Evolutionary conservation across 2,888 invertebrate genomes (phyloP).

Genomic region (Rotaria macrura): DNA sequence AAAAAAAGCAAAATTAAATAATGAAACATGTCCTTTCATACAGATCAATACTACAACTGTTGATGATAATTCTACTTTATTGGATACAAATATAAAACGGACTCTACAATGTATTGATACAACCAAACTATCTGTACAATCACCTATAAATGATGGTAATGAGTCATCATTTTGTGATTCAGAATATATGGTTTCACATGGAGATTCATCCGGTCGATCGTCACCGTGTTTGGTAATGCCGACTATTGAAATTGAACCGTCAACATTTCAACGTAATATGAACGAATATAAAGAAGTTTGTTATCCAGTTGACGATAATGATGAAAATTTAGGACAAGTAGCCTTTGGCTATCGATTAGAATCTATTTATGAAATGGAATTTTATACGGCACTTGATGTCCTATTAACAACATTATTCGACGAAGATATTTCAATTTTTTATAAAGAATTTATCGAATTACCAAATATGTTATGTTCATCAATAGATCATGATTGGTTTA

Average conservation of each 20-base stretch:
- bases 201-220: not conserved
- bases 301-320: not conserved
- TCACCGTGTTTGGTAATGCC: not conserved
- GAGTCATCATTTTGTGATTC: not conserved
- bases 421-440: not conserved
- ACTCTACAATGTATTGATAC: not conserved
- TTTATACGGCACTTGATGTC: not conserved
- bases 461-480: not conserved
- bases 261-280: not conserved
- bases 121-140: not conserved
- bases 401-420: not conserved
- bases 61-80: not conserved
- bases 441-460: not conserved
- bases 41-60: not conserved
- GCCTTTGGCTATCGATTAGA: not conserved
- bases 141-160: not conserved
- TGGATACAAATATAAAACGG: not conserved
- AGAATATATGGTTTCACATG: not conserved
- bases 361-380: not conserved
- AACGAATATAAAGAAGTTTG: not conserved
- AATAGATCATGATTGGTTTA: not conserved
- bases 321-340: not conserved
- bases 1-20: constrained; percentile 61
- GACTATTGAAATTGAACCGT: not conserved
- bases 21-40: constrained; percentile 53